Evolutionary conservation across 1,140 invertebrate species (phyloP).

Genomic region (Antheraea pernyi): DNA sequence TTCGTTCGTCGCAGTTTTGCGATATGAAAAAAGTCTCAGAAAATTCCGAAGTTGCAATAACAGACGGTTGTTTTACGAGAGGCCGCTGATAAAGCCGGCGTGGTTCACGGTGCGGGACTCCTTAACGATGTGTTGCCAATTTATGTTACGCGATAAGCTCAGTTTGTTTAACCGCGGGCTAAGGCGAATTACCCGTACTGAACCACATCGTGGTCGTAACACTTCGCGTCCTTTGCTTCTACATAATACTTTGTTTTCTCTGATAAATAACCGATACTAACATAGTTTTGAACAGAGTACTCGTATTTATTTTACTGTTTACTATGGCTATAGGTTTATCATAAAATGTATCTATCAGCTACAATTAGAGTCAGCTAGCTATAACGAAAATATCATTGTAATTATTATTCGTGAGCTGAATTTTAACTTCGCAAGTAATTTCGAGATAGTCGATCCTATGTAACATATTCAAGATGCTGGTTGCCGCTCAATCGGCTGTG

Average conservation of each 20-base stretch:
- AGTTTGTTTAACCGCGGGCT: slow-evolving; percentile 69
- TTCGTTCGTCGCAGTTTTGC: slow-evolving; percentile 41
- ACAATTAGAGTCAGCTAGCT: too few species aligned
- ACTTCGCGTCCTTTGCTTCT: slow-evolving; percentile 7
- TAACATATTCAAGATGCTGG: slow-evolving; percentile 74
- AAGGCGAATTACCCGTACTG: slow-evolving; percentile 44
- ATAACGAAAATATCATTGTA: neutral
- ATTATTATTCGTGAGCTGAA: neutral
- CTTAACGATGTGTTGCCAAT: slow-evolving; percentile 77
- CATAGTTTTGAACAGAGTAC: neutral
- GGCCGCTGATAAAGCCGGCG: slow-evolving; percentile 62
- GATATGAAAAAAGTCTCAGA: slow-evolving; percentile 67
- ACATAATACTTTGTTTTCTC: neutral
- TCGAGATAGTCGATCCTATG: slow-evolving; percentile 17
- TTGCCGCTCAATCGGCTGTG: slow-evolving; percentile 54
- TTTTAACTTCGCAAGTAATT: neutral
- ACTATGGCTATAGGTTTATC: too few species aligned
- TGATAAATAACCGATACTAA: neutral
- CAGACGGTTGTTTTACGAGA: slow-evolving; percentile 69
- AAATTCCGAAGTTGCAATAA: slow-evolving; percentile 61
- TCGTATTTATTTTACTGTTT: too few species aligned
- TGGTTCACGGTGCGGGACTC: slow-evolving; percentile 56
- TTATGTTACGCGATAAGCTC: slow-evolving; percentile 74
- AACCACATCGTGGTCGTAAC: slow-evolving; percentile 21
- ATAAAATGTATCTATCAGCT: too few species aligned